phyloP scores from a whole-genome alignment of 2,113 vertebrate genomes.

The Hyaena hyaena region DNA sequence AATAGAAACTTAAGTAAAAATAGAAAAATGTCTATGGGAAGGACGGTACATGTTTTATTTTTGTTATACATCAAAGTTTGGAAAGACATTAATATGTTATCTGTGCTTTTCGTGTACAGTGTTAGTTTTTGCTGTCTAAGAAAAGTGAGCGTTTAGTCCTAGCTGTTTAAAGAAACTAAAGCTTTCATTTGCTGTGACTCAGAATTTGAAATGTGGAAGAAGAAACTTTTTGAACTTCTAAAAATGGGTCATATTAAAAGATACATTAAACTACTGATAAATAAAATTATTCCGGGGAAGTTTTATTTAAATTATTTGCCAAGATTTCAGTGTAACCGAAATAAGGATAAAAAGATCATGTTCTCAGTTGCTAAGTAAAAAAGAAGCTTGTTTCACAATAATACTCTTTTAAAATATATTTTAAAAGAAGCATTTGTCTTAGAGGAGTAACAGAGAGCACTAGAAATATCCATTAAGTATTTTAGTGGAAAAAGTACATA shows the following conservation, averaged over 20 bases:
- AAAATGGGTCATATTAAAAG: neutral
- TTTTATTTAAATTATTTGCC: slow-evolving; percentile 69
- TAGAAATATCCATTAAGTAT: slow-evolving; percentile 69
- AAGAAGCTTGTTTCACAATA: slow-evolving; percentile 73
- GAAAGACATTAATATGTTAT: slow-evolving; percentile 63
- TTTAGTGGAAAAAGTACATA: slow-evolving; percentile 71
- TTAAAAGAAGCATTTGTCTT: slow-evolving; percentile 77
- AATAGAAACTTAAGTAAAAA: slow-evolving; percentile 79
- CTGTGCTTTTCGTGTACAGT: slow-evolving; percentile 61
- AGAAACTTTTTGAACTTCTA: slow-evolving; percentile 60
- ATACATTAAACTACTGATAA: slow-evolving; percentile 26
- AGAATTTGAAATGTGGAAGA: slow-evolving; percentile 82
- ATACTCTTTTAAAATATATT: slow-evolving; percentile 79
- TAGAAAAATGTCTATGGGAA: slow-evolving; percentile 60
- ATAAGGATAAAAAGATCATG: slow-evolving; percentile 71
- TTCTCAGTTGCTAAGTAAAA: slow-evolving; percentile 70
- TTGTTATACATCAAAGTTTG: slow-evolving; percentile 65
- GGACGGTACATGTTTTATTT: slow-evolving; percentile 74
- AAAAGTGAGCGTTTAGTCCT: slow-evolving; percentile 76
- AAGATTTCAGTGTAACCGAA: slow-evolving; percentile 72
- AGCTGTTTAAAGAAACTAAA: slow-evolving; percentile 79
- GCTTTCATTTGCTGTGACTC: slow-evolving; percentile 80
- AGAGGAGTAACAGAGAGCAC: slow-evolving; percentile 71
- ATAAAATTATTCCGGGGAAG: slow-evolving; percentile 58
- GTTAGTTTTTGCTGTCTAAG: slow-evolving; percentile 78